phyloP scores from a whole-genome alignment of 2,797 vertebrate species.

The Mycteria americana region DNA sequence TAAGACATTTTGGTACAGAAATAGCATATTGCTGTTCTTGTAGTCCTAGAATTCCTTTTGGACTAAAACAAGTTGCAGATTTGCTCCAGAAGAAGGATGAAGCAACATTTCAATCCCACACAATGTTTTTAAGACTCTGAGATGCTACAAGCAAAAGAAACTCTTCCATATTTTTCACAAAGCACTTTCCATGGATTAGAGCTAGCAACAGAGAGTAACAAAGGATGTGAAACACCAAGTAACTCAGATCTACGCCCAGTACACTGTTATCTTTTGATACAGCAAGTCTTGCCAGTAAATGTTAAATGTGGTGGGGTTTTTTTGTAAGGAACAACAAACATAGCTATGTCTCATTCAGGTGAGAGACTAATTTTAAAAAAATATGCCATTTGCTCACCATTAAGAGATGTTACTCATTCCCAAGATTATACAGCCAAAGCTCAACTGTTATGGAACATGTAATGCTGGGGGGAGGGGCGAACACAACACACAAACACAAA shows the following conservation, averaged over 20 bases:
- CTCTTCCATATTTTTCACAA: neutral
- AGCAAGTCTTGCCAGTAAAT: neutral
- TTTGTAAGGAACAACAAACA: neutral
- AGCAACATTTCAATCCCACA: neutral
- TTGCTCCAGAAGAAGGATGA: neutral
- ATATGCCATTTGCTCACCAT: neutral
- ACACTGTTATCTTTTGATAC: neutral
- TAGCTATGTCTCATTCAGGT: neutral
- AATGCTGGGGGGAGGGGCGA: neutral
- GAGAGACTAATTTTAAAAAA: neutral
- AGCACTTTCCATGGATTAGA: neutral
- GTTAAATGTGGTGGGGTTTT: neutral
- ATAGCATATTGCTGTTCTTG: neutral
- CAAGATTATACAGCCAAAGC: neutral
- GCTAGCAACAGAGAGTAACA: neutral
- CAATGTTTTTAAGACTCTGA: neutral
- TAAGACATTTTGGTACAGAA: neutral
- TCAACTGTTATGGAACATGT: neutral
- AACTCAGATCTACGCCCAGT: rapidly evolving
- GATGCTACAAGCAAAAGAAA: neutral
- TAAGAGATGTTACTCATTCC: neutral
- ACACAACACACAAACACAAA: neutral
- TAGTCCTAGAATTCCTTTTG: neutral
- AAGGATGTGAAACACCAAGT: neutral
- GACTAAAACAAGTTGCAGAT: neutral